A percentile compares a stretch with the other conserved stretches of the same genome.
Conservation (phyloP, 2,888 invertebrate species). For the Drosophila vallismaia region DNA sequence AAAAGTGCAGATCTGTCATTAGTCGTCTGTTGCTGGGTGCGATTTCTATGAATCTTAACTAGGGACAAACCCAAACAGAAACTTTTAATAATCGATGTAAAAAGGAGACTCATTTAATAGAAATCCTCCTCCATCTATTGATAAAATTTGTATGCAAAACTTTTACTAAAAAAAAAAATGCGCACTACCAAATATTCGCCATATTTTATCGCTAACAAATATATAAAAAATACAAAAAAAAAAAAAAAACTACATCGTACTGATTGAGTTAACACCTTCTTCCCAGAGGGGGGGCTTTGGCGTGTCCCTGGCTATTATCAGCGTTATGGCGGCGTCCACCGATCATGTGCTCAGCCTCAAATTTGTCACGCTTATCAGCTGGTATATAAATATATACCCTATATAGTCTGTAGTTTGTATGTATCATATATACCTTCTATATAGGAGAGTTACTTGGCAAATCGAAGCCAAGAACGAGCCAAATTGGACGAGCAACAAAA, state of each 20-base stretch:
- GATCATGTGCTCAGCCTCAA: constrained; percentile 71
- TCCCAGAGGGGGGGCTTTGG: constrained; percentile 35
- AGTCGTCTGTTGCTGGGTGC: constrained; percentile 27
- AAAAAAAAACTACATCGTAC: not conserved
- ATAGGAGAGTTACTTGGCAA: not conserved
- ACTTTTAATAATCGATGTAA: too few species aligned
- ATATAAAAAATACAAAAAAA: not conserved
- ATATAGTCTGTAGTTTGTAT: not conserved
- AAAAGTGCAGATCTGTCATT: too few species aligned
- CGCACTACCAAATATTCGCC: constrained; percentile 35
- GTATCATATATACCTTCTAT: not conserved
- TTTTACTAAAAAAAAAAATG: constrained; percentile 2
- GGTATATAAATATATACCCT: constrained; percentile 6
- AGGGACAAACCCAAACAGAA: too few species aligned
- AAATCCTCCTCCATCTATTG: not conserved
- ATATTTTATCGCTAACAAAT: constrained; percentile 11
- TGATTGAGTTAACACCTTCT: constrained; percentile 47
- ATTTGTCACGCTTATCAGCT: constrained; percentile 74
- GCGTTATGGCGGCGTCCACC: constrained; percentile 29
- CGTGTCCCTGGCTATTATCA: constrained; percentile 37
- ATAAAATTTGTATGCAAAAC: too few species aligned
- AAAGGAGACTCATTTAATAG: too few species aligned
- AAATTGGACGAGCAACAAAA: constrained; percentile 3
- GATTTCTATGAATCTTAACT: not conserved
- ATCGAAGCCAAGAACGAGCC: constrained; percentile 1